Evolutionary conservation across 2,113 vertebrate species (phyloP).

Genomic region (Anguilla rostrata): DNA sequence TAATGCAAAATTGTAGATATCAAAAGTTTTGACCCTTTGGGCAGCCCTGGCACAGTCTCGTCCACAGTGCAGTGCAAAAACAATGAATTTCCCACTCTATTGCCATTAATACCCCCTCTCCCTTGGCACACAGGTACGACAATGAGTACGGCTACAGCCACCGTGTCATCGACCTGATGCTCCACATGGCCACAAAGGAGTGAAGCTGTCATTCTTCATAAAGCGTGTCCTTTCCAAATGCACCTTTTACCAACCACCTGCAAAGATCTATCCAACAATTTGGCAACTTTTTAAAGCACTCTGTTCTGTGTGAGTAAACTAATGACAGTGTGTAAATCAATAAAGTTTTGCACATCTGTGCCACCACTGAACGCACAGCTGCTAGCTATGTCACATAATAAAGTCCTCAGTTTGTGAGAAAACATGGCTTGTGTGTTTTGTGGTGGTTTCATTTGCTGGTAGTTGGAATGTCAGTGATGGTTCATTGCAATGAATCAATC

Average conservation of each 20-base stretch:
- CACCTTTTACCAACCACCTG: conserved; percentile 13
- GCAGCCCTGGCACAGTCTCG: too few relatives aligned
- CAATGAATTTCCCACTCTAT: background rate
- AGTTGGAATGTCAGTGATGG: background rate
- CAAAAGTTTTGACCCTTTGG: too few relatives aligned
- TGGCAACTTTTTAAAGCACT: background rate
- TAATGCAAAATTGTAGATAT: background rate
- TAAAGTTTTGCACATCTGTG: background rate
- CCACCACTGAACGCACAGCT: background rate
- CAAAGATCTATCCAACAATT: background rate
- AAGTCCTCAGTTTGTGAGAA: conserved; percentile 4
- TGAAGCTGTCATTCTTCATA: conserved; percentile 55
- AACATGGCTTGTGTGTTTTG: background rate
- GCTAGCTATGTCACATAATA: background rate
- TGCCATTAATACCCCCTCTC: background rate
- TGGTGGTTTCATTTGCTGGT: background rate
- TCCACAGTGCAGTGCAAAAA: too few relatives aligned
- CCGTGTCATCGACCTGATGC: conserved; percentile 91
- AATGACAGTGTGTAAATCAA: background rate
- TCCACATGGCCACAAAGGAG: conserved; percentile 88
- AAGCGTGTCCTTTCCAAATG: conserved; percentile 35
- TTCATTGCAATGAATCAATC: too few relatives aligned
- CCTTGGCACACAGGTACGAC: conserved; percentile 85
- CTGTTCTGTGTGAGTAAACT: background rate
- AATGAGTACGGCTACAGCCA: conserved; percentile 95